Conservation (phyloP, 2,888 invertebrate species). For the Vanessa cardui region DNA sequence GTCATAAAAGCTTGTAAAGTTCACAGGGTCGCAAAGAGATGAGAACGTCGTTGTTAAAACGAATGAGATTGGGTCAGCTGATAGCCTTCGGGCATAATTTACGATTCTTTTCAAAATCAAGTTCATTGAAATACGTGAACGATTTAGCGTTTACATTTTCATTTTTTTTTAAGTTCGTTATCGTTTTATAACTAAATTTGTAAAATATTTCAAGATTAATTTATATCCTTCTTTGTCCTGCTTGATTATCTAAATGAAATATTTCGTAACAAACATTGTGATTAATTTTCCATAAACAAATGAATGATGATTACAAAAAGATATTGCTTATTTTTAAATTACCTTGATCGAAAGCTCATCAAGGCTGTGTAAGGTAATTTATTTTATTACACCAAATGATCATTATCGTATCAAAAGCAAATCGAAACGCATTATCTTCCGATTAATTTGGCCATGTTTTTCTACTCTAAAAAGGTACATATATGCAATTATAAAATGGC, state of each 20-base stretch:
- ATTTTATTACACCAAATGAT: constrained; percentile 17
- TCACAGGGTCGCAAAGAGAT: constrained; percentile 49
- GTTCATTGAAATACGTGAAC: constrained; percentile 14
- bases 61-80: constrained; percentile 70
- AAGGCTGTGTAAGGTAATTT: constrained; percentile 16
- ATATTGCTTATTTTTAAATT: constrained; percentile 11
- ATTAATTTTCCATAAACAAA: constrained; percentile 12
- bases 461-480: background rate
- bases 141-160: background rate
- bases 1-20: constrained; percentile 39
- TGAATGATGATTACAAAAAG: constrained; percentile 14
- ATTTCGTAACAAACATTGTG: constrained; percentile 1
- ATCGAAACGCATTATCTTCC: background rate
- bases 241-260: background rate
- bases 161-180: background rate
- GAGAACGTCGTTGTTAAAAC: constrained; percentile 45
- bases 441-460: background rate
- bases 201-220: too few species aligned
- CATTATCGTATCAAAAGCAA: constrained; percentile 5
- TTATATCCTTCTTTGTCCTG: too few species aligned
- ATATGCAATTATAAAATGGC: background rate
- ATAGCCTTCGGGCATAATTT: constrained; percentile 51
- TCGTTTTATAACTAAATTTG: too few species aligned
- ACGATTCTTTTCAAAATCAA: constrained; percentile 24
- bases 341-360: constrained; percentile 21